Conservation (phyloP, 2,113 vertebrate species). For the Dermatemys mawii region DNA sequence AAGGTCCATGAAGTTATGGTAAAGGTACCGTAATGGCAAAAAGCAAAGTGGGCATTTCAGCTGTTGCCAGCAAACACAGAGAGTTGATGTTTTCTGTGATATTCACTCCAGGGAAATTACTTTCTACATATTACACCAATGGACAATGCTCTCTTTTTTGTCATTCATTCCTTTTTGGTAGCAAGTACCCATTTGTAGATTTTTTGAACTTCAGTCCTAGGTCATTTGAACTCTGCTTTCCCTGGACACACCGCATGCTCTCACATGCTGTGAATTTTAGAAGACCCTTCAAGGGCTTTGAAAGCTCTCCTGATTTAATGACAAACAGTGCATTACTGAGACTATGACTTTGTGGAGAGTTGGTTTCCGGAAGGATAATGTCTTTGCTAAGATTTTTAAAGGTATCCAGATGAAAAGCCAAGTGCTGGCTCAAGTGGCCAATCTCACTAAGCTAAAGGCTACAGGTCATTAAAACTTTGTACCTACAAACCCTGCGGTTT, state of each 20-base stretch:
- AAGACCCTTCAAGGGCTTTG: background rate
- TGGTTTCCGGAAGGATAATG: background rate
- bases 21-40: background rate
- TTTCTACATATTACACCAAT: background rate
- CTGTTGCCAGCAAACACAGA: background rate
- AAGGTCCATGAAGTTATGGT: background rate
- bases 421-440: background rate
- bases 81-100: background rate
- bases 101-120: background rate
- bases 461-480: background rate
- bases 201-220: background rate
- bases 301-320: background rate
- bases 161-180: background rate
- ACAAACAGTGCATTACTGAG: background rate
- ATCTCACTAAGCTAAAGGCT: background rate
- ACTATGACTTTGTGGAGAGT: background rate
- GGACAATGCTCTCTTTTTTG: background rate
- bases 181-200: background rate
- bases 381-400: background rate
- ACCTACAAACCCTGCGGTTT: background rate
- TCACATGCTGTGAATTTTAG: background rate
- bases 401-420: background rate
- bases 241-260: background rate
- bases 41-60: background rate
- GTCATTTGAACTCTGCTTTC: background rate